A percentile compares a stretch with the other conserved stretches of the same genome.
These are phyloP conservation scores for Eremophila alpestris DNA, from an alignment of 2,797 vertebrate genomes.

Conservation along the genomic window DNA sequence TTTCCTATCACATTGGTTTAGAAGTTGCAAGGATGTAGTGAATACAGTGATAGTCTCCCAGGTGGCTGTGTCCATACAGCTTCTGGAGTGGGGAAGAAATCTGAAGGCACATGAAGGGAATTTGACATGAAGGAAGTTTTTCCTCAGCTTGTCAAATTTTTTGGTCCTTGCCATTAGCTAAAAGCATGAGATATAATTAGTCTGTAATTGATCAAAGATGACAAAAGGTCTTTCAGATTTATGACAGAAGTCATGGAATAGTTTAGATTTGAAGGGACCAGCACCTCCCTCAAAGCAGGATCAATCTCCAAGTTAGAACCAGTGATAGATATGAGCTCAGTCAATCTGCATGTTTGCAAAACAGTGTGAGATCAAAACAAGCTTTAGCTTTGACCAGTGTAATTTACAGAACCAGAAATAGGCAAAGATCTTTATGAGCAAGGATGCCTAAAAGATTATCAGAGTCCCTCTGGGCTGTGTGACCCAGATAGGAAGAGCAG, in stretches of 20 bases:
- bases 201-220: neutral
- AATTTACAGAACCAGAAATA: neutral
- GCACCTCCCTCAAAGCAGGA: neutral
- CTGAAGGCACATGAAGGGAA: neutral
- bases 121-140: neutral
- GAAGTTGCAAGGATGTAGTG: neutral
- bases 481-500: neutral
- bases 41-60: neutral
- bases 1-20: neutral
- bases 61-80: neutral
- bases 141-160: neutral
- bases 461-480: neutral
- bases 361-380: neutral
- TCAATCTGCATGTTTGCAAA: neutral
- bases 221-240: neutral
- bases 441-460: neutral
- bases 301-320: neutral
- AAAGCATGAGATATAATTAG: neutral
- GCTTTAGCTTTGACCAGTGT: neutral
- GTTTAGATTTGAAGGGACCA: neutral
- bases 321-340: neutral
- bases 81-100: neutral
- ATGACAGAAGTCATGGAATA: neutral
- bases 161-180: neutral
- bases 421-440: neutral